Percentiles rank a stretch among this genome's conserved stretches.
These are phyloP conservation scores for Hirtodrosophila alboralis DNA, from an alignment of 2,888 invertebrate genomes.

Conservation along the genomic window DNA sequence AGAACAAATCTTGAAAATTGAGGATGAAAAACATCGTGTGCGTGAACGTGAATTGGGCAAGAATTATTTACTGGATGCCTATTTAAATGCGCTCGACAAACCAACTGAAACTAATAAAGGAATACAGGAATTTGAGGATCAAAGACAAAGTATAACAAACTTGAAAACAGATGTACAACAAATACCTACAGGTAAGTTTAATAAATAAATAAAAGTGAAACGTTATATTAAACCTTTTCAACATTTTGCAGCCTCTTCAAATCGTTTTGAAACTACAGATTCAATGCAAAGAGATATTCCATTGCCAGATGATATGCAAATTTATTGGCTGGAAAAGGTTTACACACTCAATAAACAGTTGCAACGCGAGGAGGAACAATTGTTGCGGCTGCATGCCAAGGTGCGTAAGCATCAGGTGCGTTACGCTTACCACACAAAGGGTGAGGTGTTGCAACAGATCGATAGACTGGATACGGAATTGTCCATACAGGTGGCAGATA, in stretches of 20 bases:
- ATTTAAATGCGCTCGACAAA: constrained; percentile 86
- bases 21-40: constrained; percentile 90
- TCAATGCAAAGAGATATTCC: background rate
- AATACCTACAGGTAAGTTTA: constrained; percentile 14
- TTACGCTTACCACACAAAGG: constrained; percentile 75
- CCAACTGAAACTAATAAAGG: constrained; percentile 13
- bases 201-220: no score
- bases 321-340: constrained; percentile 90
- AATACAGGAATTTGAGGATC: constrained; percentile 10
- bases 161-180: background rate
- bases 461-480: constrained; percentile 85
- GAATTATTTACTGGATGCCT: constrained; percentile 91
- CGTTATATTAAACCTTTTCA: no score
- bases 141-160: background rate
- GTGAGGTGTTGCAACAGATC: constrained; percentile 77
- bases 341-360: constrained; percentile 90
- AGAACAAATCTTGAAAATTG: constrained; percentile 90
- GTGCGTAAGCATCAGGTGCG: constrained; percentile 85
- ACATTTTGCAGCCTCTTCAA: background rate
- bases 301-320: constrained; percentile 83
- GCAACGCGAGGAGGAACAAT: constrained; percentile 89
- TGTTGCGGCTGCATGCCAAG: constrained; percentile 88
- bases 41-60: constrained; percentile 91
- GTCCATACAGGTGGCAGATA: constrained; percentile 85
- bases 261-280: background rate